Evolutionary conservation across 2,113 vertebrate genomes (phyloP), one percentile per base, ranked within the genome.

Genomic region (Microtus pennsylvanicus): DNA sequence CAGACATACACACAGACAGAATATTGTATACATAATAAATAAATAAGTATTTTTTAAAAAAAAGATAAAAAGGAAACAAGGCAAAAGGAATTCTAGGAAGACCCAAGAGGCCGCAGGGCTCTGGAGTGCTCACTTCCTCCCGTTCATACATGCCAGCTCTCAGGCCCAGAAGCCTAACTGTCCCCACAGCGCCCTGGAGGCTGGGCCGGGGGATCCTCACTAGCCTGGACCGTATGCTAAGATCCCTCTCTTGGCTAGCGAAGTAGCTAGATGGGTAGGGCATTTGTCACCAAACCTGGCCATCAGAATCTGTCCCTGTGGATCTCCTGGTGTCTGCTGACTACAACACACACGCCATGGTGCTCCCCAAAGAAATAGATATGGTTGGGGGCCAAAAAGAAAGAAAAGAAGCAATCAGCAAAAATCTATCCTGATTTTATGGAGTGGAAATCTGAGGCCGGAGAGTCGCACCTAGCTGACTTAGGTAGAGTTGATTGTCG

Each of bases 51-150:
- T 42, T 42, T 2, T 2, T 2, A 42, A 42, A 42, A 87, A 50
- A 50, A 19, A 50, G 69, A 24, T 24, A 88, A 52, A 13, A 87
- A 35, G 24, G 10, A 45, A 87, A n/a, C 1, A 58, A 50, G 38
- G 55, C 28, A n/a, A 14, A 4, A n/a, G 13, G 13, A 17, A 65
- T 28, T 16, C 13, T 30, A 45, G 26, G 28, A 38, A 67, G 38
- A 5, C 16, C 55, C 13, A 7, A 38, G 35, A 55, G 70, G 16
- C 14, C n/a, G 5, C 14, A n/a, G 35, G 70, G 70, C 35, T n/a
- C 70, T 0, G 1, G 14, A 55, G 14, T 7, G 0, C 10, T 38
- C 33, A 69, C 30, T 30, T 16, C 21, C 10, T 13, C 52, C 52
- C 3, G 30, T 7, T 6, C 35, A 81, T 10, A n/a, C 19, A n/a